phyloP scores from a whole-genome alignment of 2,888 invertebrate genomes.

The Drosophila niveifrons region DNA sequence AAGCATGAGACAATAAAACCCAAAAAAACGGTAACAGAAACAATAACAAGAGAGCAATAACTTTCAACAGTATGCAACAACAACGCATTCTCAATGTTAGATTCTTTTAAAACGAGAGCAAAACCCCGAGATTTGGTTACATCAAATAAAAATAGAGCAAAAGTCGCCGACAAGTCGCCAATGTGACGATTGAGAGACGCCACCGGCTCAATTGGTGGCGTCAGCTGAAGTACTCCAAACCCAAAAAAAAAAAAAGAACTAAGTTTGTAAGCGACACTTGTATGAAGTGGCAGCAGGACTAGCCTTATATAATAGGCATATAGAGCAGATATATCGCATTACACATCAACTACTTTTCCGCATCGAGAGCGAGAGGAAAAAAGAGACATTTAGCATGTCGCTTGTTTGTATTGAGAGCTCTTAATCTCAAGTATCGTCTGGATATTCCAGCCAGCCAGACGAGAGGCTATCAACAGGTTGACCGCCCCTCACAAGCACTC shows the following conservation, averaged over 20 bases:
- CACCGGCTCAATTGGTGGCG: constrained; percentile 44
- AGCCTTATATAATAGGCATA: constrained; percentile 33
- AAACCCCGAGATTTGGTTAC: constrained; percentile 45
- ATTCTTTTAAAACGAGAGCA: constrained; percentile 10
- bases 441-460: constrained; percentile 34
- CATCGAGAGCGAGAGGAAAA: constrained; percentile 18
- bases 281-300: constrained; percentile 9
- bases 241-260: too few relatives aligned
- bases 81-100: constrained; percentile 9
- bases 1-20: constrained; percentile 67
- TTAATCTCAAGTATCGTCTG: constrained; percentile 72
- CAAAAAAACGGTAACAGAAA: background rate
- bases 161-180: constrained; percentile 42
- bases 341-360: constrained; percentile 58
- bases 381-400: constrained; percentile 42
- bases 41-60: constrained; percentile 33
- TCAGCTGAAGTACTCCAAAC: constrained; percentile 36
- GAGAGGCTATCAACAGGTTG: constrained; percentile 69
- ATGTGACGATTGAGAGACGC: constrained; percentile 36
- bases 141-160: constrained; percentile 30
- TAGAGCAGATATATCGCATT: constrained; percentile 45
- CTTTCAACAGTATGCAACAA: constrained; percentile 47
- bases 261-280: constrained; percentile 49
- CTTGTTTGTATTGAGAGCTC: constrained; percentile 58
- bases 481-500: constrained; percentile 53